Base-by-base conservation (phyloP, 2,113 vertebrate species). In the Tachysurus vachellii region DNA sequence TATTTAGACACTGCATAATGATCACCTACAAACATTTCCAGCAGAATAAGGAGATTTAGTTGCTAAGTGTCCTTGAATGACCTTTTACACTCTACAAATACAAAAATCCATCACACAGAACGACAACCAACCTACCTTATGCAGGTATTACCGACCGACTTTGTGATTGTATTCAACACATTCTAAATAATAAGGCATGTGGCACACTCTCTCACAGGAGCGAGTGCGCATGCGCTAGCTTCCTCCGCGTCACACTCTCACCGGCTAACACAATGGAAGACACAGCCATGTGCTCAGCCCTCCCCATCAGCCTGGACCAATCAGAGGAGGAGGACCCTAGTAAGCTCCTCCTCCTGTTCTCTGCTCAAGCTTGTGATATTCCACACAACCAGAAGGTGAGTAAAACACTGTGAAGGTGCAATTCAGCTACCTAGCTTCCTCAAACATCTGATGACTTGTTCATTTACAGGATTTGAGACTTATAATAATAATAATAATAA, bases 201-300 rank as follows among this genome's bases (percentile, higher is more conserved):
- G 10, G 79, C 80, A 71, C 8, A 4, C 47, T 42, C 77, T 66
- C 76, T 80, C 64, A 80, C 28, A 36, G 88, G 88, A 89, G 83
- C 79, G 26, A 64, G 61, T 84, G 85, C 88, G 77, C 93, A 94
- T 5, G 89, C 91, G 90, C 90, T 91, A 86, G 70, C 31, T 89
- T 42, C 56, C 80, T 85, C 36, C 50, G 75, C 88, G 71, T 66
- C 85, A 87, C 84, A 26, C n/a, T 75, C 86, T 47, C 79, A 68
- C 28, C 10, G 19, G 47, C 56, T 57, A 56, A 28, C 87, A 80
- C 83, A 82, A 88, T 86, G 85, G 83, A 90, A 91, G 79, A 2
- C 87, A 59, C 59, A 83, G 68, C 86, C 91, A 91, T 90, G 92
- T 90, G 92, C 83, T 89, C 85, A 61, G 1, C 86, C 66, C 53